A percentile compares a stretch with the other conserved stretches of the same genome.
Conservation (phyloP, 2,113 vertebrate species). For the Tauraco erythrolophus region DNA sequence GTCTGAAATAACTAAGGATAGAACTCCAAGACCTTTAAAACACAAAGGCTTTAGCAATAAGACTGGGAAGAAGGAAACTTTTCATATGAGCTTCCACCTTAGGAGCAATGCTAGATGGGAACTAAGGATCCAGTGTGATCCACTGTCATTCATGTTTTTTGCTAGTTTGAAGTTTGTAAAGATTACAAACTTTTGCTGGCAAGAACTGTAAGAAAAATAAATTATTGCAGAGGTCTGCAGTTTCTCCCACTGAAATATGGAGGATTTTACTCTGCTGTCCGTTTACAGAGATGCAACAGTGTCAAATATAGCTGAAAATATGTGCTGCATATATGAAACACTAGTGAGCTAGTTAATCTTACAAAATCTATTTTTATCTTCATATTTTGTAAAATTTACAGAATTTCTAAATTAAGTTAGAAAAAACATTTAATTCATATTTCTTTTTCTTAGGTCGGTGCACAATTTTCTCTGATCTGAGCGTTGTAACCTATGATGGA, state of each 20-base stretch:
- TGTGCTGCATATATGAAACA: not conserved
- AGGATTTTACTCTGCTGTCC: not conserved
- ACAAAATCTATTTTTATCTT: not conserved
- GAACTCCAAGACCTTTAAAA: not conserved
- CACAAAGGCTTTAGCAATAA: not conserved
- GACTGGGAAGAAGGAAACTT: not conserved
- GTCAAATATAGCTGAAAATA: not conserved
- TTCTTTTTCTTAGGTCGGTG: slow-evolving; percentile 85
- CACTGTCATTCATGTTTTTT: not conserved
- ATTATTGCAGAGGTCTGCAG: not conserved
- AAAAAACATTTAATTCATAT: not conserved
- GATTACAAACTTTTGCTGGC: not conserved
- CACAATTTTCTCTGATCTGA: slow-evolving; percentile 93
- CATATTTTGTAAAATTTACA: not conserved
- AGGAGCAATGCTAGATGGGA: not conserved
- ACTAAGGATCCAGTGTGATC: not conserved
- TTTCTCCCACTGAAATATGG: not conserved
- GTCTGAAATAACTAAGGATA: not conserved
- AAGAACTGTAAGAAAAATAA: not conserved
- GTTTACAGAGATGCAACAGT: not conserved
- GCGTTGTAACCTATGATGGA: slow-evolving; percentile 92
- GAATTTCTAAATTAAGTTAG: not conserved
- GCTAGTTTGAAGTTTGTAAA: not conserved
- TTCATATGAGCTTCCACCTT: fast-evolving
- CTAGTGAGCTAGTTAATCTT: not conserved